phyloP scores from a whole-genome alignment of 2,797 vertebrate genomes.

The Erpetoichthys calabaricus region DNA sequence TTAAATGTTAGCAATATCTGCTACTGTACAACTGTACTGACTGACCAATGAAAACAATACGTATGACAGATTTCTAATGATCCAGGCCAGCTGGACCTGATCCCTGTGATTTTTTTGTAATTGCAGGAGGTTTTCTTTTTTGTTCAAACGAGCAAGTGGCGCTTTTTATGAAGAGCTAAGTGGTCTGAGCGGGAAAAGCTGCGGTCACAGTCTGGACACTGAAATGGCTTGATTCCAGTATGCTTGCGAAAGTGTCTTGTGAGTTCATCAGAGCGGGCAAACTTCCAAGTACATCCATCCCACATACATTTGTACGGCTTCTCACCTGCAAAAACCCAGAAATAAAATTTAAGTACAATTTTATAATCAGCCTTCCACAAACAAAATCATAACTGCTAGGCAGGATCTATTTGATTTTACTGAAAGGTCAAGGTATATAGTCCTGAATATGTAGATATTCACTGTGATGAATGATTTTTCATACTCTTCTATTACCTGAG shows the following conservation, averaged over 20 bases:
- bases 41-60: conserved; percentile 19
- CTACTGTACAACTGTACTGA: conserved; percentile 40
- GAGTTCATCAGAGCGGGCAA: conserved; percentile 92
- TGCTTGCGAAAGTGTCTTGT: conserved; percentile 98
- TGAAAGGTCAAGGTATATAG: not conserved
- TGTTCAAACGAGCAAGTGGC: conserved; percentile 83
- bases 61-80: conserved; percentile 33
- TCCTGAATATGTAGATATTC: too few species aligned
- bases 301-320: conserved; percentile 96
- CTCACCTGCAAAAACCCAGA: conserved; percentile 57
- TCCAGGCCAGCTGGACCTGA: conserved; percentile 16
- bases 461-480: too few species aligned
- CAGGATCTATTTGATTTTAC: too few species aligned
- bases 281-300: conserved; percentile 98
- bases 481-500: too few species aligned
- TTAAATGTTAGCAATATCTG: conserved; percentile 36
- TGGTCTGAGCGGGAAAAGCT: conserved; percentile 96
- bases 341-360: too few species aligned
- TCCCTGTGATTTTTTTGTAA: conserved; percentile 1
- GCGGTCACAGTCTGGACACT: conserved; percentile 94
- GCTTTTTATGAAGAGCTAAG: conserved; percentile 91
- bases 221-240: conserved; percentile 95
- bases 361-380: too few species aligned
- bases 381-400: too few species aligned
- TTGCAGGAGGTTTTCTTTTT: conserved; percentile 12